Conservation (phyloP, 2,888 invertebrate species). For the Leptinotarsa peninsularis region DNA sequence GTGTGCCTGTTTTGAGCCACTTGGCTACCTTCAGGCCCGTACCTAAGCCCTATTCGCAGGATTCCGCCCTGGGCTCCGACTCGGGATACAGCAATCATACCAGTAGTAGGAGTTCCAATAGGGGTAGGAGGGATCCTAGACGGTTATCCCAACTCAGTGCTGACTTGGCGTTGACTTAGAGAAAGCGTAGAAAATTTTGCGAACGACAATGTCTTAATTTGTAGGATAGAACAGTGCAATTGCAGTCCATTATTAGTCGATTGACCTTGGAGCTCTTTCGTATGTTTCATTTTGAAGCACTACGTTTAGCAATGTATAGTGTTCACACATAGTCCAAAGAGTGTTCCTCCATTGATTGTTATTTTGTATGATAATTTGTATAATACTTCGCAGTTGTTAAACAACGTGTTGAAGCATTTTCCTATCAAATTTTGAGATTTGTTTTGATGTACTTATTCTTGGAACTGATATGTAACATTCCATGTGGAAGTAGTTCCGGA, state of each 20-base stretch:
- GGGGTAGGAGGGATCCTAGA: conserved; percentile 62
- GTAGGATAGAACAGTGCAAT: conserved; percentile 27
- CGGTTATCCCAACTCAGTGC: conserved; percentile 65
- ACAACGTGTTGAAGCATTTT: neutral
- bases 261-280: neutral
- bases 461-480: conserved; percentile 5
- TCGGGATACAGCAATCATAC: conserved; percentile 88
- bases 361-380: conserved; percentile 3
- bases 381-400: neutral
- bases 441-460: neutral
- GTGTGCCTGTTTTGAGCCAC: conserved; percentile 77
- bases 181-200: conserved; percentile 13
- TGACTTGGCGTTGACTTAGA: conserved; percentile 64
- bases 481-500: neutral
- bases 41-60: conserved; percentile 76
- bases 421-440: neutral
- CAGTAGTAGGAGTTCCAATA: conserved; percentile 69
- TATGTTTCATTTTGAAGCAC: neutral
- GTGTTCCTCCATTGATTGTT: neutral
- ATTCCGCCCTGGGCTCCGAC: conserved; percentile 86
- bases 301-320: neutral
- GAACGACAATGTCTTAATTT: conserved; percentile 28
- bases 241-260: conserved; percentile 25
- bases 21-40: conserved; percentile 73
- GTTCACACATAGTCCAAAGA: neutral